Evolutionary conservation across 53 echinoderm and acorn worm genomes (phyloP).

Genomic region (Zoroaster sp.): DNA sequence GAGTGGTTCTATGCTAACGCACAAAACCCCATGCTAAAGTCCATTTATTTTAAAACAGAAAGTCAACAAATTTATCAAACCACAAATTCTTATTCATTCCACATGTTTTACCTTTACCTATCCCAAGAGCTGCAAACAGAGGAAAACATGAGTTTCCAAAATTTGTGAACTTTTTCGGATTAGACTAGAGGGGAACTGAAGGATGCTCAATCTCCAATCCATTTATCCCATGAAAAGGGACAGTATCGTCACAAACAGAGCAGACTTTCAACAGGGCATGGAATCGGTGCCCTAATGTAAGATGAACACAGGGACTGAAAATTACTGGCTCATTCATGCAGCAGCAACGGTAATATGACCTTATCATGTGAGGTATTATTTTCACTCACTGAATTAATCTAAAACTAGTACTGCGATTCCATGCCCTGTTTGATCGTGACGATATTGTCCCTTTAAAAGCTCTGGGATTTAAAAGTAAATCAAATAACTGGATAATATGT

Average conservation of each 20-base stretch:
- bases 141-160: neutral
- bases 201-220: neutral
- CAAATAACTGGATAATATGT: slow-evolving; percentile 31
- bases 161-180: slow-evolving; percentile 29
- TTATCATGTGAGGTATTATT: too few relatives aligned
- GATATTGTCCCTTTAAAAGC: too few relatives aligned
- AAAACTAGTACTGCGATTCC: too few relatives aligned
- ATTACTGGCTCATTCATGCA: too few relatives aligned
- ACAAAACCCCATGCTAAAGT: neutral
- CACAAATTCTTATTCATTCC: neutral
- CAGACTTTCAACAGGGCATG: too few relatives aligned
- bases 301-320: too few relatives aligned
- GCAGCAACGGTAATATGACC: too few relatives aligned
- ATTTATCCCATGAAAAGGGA: slow-evolving; percentile 19
- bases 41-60: neutral
- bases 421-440: too few relatives aligned
- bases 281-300: too few relatives aligned
- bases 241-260: too few relatives aligned
- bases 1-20: neutral
- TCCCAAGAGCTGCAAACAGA: neutral
- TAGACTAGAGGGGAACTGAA: neutral
- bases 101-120: neutral
- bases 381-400: too few relatives aligned
- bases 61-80: neutral
- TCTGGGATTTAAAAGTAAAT: slow-evolving; percentile 7